Conservation (phyloP, 2,888 invertebrate genomes). For the Caenorhabditis sp. region DNA sequence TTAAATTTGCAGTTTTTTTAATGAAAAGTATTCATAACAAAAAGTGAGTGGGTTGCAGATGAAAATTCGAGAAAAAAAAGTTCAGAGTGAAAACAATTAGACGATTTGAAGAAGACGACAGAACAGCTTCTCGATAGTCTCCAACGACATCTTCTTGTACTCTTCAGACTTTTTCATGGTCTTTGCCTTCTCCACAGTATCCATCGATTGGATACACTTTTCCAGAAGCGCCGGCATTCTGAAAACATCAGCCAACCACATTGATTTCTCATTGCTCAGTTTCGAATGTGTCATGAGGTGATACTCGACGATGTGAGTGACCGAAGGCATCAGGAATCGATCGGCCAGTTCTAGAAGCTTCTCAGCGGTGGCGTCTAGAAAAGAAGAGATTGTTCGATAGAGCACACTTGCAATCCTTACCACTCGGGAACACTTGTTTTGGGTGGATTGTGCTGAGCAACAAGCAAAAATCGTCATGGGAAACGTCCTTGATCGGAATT, state of each 20-base stretch:
- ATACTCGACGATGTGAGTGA: background rate
- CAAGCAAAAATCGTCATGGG: background rate
- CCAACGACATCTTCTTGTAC: background rate
- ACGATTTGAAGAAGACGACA: background rate
- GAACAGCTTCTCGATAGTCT: background rate
- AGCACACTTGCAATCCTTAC: background rate
- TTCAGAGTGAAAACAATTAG: background rate
- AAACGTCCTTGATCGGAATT: constrained; percentile 2
- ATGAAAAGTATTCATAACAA: too few relatives aligned
- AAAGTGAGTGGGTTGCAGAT: too few relatives aligned
- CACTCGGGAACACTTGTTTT: background rate
- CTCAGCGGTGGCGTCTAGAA: background rate
- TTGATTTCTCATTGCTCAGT: background rate
- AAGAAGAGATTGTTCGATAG: background rate
- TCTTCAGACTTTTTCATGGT: background rate
- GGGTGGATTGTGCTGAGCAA: background rate
- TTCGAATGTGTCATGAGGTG: background rate
- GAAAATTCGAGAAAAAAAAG: too few relatives aligned
- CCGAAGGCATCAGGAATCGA: background rate
- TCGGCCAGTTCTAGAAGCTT: background rate
- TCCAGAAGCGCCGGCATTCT: background rate
- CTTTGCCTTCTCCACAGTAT: background rate
- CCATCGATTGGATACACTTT: background rate
- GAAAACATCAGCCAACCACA: constrained; percentile 3
- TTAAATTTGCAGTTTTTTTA: too few relatives aligned